These are phyloP conservation scores for Sisyra terminalis DNA, from an alignment of 2,888 invertebrate genomes.

Conservation along the genomic window DNA sequence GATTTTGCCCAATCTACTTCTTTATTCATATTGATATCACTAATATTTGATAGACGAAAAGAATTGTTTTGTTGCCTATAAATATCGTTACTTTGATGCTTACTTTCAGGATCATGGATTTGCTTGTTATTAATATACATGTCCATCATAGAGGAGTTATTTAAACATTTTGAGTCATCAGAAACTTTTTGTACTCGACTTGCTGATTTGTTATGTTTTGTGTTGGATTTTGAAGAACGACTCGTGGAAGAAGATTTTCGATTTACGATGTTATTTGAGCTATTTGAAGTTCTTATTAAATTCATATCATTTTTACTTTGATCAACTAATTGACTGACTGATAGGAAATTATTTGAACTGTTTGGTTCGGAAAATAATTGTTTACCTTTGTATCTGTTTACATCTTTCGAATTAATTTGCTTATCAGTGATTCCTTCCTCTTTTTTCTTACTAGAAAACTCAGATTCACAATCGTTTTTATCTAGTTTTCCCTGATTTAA, in stretches of 20 bases:
- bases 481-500: constrained; percentile 19
- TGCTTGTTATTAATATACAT: too few species aligned
- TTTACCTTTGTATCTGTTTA: neutral
- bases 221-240: neutral
- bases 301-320: constrained; percentile 26
- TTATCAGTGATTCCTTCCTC: neutral
- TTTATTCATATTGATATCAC: neutral
- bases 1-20: neutral
- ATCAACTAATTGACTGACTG: constrained; percentile 46
- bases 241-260: neutral
- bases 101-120: too few species aligned
- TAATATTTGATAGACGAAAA: neutral
- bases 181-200: too few species aligned
- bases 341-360: constrained; percentile 30
- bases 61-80: neutral
- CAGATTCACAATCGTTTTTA: constrained; percentile 5
- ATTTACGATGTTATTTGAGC: too few species aligned
- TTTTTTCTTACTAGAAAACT: neutral
- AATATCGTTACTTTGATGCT: too few species aligned
- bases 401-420: neutral
- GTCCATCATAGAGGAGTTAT: too few species aligned
- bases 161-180: too few species aligned
- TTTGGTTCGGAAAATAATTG: neutral
- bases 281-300: too few species aligned
- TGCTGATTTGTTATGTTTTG: neutral